Conservation (phyloP, 2,797 vertebrate genomes). For the Allobates femoralis region DNA sequence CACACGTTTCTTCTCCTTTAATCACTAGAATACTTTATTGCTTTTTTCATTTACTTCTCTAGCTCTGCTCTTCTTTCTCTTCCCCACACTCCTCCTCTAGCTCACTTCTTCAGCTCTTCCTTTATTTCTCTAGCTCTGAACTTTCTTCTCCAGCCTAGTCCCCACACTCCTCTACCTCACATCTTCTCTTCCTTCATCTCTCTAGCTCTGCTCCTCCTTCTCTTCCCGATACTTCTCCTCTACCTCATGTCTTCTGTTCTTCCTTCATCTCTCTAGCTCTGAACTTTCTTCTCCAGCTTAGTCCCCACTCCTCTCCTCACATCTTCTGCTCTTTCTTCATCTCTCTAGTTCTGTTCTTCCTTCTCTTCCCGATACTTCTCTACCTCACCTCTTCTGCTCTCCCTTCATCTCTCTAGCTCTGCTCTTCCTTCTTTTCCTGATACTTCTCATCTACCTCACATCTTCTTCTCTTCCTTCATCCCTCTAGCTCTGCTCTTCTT, state of each 20-base stretch:
- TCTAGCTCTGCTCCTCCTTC: not conserved
- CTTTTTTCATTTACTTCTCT: not conserved
- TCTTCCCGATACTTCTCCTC: not conserved
- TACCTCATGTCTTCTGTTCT: not conserved
- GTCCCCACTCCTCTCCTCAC: not conserved
- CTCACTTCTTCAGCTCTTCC: not conserved
- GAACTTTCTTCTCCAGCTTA: not conserved
- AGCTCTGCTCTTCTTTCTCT: not conserved
- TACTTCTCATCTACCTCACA: not conserved
- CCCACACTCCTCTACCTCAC: not conserved
- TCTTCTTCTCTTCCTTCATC: not conserved
- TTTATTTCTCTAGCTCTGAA: not conserved
- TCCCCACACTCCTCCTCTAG: not conserved
- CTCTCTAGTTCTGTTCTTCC: not conserved
- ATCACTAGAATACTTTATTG: too few relatives aligned
- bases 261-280: not conserved
- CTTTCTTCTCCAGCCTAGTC: not conserved
- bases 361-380: not conserved
- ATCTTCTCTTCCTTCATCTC: not conserved
- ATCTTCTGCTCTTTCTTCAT: not conserved
- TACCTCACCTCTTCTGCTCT: not conserved
- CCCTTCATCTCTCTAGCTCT: not conserved
- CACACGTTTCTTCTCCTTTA: not conserved
- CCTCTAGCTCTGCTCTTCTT: not conserved
- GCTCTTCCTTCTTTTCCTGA: not conserved